A percentile compares a stretch with the other conserved stretches of the same genome.
Evolutionary conservation across 2,888 invertebrate species (phyloP).

Genomic region (Noctua pronuba): DNA sequence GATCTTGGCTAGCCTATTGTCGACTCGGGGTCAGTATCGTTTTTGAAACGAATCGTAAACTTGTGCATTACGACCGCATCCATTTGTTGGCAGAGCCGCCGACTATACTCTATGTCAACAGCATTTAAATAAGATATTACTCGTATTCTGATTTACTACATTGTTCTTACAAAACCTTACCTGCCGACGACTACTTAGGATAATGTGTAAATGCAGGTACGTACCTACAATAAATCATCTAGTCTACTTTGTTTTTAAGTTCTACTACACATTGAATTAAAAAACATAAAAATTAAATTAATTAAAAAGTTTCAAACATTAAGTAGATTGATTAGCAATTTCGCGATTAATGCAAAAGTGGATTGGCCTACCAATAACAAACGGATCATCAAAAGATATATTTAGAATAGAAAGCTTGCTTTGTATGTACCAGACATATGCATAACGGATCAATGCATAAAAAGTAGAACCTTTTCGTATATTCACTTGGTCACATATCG

Average conservation of each 20-base stretch:
- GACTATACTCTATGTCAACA: slow-evolving; percentile 13
- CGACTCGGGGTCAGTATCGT: slow-evolving; percentile 21
- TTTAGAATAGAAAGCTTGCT: slow-evolving; percentile 25
- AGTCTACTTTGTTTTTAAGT: not conserved
- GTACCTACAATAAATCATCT: not conserved
- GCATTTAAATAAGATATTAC: slow-evolving; percentile 29
- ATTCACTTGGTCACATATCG: slow-evolving; percentile 31
- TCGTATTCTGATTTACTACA: not conserved
- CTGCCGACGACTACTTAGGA: not conserved
- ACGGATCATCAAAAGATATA: not conserved
- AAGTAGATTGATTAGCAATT: slow-evolving; percentile 1
- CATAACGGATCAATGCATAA: slow-evolving; percentile 36
- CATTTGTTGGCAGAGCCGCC: slow-evolving; percentile 51
- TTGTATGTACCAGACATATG: slow-evolving; percentile 20
- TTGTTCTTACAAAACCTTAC: not conserved
- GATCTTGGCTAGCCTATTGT: slow-evolving; percentile 52
- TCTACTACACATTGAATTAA: not conserved
- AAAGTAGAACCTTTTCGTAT: slow-evolving; percentile 42
- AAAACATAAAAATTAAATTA: not conserved
- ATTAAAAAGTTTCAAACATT: not conserved
- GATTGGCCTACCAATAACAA: not conserved
- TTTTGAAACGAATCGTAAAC: slow-evolving; percentile 60
- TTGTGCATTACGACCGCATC: slow-evolving; percentile 48
- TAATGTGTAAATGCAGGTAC: slow-evolving; percentile 36
- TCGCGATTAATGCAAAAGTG: not conserved